Base-by-base conservation (phyloP, 2,113 vertebrate species). In the Colistium nudipinnis region DNA sequence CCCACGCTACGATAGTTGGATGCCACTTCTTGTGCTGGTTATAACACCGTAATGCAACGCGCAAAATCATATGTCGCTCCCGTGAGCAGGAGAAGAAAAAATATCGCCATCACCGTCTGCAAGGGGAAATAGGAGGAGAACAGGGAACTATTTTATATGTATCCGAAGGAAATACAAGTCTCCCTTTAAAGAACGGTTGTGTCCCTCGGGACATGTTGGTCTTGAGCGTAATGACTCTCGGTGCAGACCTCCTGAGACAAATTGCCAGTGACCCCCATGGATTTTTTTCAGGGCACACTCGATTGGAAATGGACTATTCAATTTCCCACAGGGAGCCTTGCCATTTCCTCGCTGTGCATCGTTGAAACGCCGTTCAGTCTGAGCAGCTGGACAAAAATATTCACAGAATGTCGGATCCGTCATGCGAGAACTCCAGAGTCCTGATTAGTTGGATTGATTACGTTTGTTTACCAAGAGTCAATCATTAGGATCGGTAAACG, bases 301-400 rank as follows among this genome's bases (percentile, higher is more conserved):
- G 52, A 88, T 90, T 90, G 84, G 87, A 91, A 90, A 89, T 84
- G 84, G 88, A 86, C 88, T 84, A 88, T 91, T 92, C 88, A 86
- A 89, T 89, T 89, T 89, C 81, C 86, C 87, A 85, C 78, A 74
- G 74, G 90, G 84, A 86, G 80, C 68, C 61, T 53, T 81, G 80
- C 80, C 80, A 86, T 89, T 90, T 87, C 71, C 84, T 63, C 33
- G 43, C 80, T 49, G 75, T 89, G 85, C 79, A 81, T 88, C 85
- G 82, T 36, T 85, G 74, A 79, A 77, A 87, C 79, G 52, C 66
- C 80, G 66, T 77, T 33, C 41, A 57, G 57, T 66, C 76, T 45
- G 51, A 44, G 51, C 19, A n/a, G 39, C 41, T n/a, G 12, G 44
- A 70, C 14, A 62, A 36, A 64, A 70, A 48, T 74, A 82, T 55